These are phyloP conservation scores for Limosa lapponica DNA, from an alignment of 2,797 vertebrate species.

Conservation along the genomic window DNA sequence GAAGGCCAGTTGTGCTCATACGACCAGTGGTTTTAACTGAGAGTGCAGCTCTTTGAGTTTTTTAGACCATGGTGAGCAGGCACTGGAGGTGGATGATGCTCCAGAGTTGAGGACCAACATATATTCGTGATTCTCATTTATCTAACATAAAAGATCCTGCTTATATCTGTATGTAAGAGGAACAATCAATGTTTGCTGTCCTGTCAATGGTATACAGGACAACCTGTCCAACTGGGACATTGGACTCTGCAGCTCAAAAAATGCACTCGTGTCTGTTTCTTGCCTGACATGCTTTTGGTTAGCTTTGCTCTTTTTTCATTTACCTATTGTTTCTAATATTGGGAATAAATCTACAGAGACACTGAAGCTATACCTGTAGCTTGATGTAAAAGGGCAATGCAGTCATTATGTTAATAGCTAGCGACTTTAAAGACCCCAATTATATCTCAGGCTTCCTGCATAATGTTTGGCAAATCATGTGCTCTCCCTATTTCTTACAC, in stretches of 20 bases:
- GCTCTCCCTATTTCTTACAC: neutral
- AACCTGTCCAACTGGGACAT: neutral
- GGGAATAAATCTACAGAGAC: neutral
- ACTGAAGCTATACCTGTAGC: neutral
- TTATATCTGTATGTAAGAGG: neutral
- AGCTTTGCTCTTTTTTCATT: neutral
- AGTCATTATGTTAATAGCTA: neutral
- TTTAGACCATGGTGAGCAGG: neutral
- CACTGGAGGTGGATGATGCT: neutral
- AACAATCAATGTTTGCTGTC: neutral
- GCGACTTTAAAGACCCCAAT: neutral
- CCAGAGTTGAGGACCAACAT: neutral
- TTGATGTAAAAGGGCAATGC: neutral
- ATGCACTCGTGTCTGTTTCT: neutral
- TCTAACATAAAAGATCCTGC: neutral
- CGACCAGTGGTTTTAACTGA: neutral
- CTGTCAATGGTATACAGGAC: neutral
- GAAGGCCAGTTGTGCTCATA: neutral
- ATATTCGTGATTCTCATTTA: neutral
- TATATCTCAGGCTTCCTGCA: neutral
- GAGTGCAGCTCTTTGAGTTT: neutral
- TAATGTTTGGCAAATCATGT: neutral
- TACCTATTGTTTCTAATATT: neutral
- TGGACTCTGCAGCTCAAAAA: neutral
- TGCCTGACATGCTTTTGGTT: neutral